Percentiles rank a stretch among this genome's conserved stretches.
Conservation (phyloP, 2,113 vertebrate genomes). For the Globicephala melas region DNA sequence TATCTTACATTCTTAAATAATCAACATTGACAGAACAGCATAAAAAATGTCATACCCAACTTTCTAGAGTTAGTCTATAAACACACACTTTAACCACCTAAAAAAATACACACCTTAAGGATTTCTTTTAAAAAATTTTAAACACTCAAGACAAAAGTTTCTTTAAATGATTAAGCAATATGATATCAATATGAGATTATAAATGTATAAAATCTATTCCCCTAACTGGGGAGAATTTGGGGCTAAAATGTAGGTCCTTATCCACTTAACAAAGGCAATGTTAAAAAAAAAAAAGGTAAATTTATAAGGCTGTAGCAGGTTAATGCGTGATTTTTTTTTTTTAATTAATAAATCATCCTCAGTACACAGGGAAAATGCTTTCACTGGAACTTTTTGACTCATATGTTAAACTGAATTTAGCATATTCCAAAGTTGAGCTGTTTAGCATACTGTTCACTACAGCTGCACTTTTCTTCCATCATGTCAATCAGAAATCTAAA, state of each 20-base stretch:
- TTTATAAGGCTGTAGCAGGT: neutral
- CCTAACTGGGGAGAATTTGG: neutral
- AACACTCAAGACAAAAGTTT: neutral
- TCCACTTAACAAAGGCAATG: neutral
- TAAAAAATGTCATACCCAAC: neutral
- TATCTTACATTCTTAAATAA: slow-evolving; percentile 29
- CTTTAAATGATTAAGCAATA: slow-evolving; percentile 25
- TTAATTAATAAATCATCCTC: neutral
- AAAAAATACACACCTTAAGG: neutral
- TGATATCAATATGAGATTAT: neutral
- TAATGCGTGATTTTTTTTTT: neutral
- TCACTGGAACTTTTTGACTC: slow-evolving; percentile 40
- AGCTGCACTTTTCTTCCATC: slow-evolving; percentile 60
- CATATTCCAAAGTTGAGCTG: slow-evolving; percentile 50
- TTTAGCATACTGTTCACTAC: slow-evolving; percentile 56
- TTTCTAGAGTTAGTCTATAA: slow-evolving; percentile 1
- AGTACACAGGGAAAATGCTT: slow-evolving; percentile 40
- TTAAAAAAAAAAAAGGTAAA: neutral
- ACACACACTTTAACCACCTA: neutral
- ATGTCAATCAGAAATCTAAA: slow-evolving; percentile 70
- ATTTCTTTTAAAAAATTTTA: slow-evolving; percentile 27
- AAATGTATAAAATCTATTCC: neutral
- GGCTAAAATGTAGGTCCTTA: neutral
- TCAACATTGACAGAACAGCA: neutral
- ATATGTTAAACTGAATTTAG: slow-evolving; percentile 22